Conservation (phyloP, 2,888 invertebrate species). For the Brenthis hecate region DNA sequence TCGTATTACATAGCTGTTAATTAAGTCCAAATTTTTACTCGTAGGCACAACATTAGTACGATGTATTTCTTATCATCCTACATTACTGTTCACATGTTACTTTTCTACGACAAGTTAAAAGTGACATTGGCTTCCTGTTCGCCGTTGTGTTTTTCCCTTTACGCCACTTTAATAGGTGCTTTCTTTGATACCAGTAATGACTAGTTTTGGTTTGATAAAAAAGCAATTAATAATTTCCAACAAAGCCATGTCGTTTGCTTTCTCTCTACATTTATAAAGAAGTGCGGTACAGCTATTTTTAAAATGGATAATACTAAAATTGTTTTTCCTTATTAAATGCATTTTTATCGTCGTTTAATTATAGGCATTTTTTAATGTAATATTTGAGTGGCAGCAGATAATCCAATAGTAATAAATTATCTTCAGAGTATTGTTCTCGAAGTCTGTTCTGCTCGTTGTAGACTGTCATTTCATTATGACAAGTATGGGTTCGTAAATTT, state of each 20-base stretch:
- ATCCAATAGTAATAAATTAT: constrained; percentile 16
- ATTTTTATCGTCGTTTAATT: no score
- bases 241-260: background rate
- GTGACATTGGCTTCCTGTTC: constrained; percentile 37
- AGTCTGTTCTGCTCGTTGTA: constrained; percentile 46
- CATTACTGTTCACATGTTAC: constrained; percentile 34
- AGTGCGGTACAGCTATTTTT: no score
- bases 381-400: background rate
- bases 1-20: constrained; percentile 12
- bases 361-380: background rate
- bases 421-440: constrained; percentile 54
- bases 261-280: background rate
- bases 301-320: no score
- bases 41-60: constrained; percentile 15
- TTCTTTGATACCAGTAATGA: constrained; percentile 36
- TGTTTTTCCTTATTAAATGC: no score
- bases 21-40: constrained; percentile 24
- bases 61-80: constrained; percentile 33
- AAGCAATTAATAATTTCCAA: constrained; percentile 20
- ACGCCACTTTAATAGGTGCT: constrained; percentile 32
- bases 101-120: constrained; percentile 33
- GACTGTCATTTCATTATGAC: constrained; percentile 41
- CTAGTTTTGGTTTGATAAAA: constrained; percentile 34
- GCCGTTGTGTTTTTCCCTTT: constrained; percentile 30
- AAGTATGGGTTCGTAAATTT: background rate